Percentiles rank a stretch among this genome's conserved stretches.
Conservation (phyloP, 2,888 invertebrate genomes). For the Patella caerulea region DNA sequence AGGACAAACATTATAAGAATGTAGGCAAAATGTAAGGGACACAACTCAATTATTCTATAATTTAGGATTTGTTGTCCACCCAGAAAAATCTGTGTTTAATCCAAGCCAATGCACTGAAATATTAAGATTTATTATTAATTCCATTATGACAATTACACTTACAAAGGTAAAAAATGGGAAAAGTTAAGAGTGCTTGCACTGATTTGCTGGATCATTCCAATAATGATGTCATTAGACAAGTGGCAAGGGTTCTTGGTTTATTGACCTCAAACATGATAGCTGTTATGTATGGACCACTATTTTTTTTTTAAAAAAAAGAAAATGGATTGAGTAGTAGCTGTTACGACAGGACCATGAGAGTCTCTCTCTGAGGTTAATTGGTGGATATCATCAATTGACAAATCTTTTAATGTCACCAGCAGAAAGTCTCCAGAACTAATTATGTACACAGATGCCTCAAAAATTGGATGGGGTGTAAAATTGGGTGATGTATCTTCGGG, state of each 20-base stretch:
- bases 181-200: not conserved
- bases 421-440: conserved; percentile 6
- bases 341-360: not conserved
- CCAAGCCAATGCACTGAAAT: not conserved
- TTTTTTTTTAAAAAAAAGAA: not conserved
- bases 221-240: not conserved
- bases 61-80: not conserved
- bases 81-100: not conserved
- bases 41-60: not conserved
- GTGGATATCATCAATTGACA: not conserved
- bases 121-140: not conserved
- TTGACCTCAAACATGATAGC: not conserved
- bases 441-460: conserved; percentile 16
- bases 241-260: not conserved
- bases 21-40: not conserved
- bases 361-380: not conserved
- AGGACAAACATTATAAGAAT: not conserved
- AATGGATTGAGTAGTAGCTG: too few relatives aligned
- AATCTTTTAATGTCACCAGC: not conserved
- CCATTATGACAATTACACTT: not conserved
- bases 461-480: conserved; percentile 5
- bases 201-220: not conserved
- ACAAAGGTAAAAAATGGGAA: not conserved
- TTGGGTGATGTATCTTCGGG: conserved; percentile 11
- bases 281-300: not conserved